Conservation (phyloP, 1,140 invertebrate genomes). For the Yoshiicerus persimilis region DNA sequence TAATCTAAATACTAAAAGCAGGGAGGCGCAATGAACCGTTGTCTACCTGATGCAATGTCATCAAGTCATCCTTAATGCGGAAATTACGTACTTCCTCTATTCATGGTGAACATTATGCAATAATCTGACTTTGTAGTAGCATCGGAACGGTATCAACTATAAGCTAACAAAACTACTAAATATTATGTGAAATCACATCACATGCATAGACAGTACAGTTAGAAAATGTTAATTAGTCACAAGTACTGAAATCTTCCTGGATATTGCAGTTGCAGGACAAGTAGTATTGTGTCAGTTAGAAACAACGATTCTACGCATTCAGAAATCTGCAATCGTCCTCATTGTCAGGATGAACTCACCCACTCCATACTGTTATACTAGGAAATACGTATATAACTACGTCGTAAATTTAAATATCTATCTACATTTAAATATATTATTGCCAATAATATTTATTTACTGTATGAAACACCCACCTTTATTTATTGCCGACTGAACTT, state of each 20-base stretch:
- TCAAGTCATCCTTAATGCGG: neutral
- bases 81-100: constrained; percentile 15
- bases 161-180: neutral
- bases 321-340: too few species aligned
- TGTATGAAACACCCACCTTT: neutral
- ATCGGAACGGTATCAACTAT: neutral
- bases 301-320: too few species aligned
- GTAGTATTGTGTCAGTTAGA: too few species aligned
- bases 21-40: neutral
- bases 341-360: too few species aligned
- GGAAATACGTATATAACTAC: too few species aligned
- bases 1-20: neutral
- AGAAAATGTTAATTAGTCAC: too few species aligned
- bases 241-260: too few species aligned
- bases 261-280: too few species aligned
- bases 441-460: neutral
- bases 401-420: too few species aligned
- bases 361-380: too few species aligned
- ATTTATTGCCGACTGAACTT: neutral
- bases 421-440: neutral
- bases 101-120: neutral
- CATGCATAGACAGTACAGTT: too few species aligned
- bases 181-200: neutral
- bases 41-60: neutral
- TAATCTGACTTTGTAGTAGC: neutral